Percentiles rank a stretch among this genome's conserved stretches.
Evolutionary conservation across 2,113 vertebrate species (phyloP).

Genomic region (Kryptolebias marmoratus): DNA sequence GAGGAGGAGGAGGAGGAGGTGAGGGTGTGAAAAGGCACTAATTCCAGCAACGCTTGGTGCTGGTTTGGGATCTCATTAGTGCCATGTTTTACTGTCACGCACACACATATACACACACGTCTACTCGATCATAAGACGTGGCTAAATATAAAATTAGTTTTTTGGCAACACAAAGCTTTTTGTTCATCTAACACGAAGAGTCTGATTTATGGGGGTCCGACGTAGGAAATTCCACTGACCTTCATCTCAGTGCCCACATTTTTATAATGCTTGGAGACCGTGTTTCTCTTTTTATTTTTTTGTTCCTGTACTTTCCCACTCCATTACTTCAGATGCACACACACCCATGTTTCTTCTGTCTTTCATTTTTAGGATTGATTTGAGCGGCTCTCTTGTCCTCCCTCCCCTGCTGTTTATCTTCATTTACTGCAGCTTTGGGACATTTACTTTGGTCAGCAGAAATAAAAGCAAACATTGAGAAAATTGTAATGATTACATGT

Average conservation of each 20-base stretch:
- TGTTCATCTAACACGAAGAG: slow-evolving; percentile 56
- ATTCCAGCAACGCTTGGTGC: slow-evolving; percentile 63
- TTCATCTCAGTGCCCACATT: slow-evolving; percentile 60
- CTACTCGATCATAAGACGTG: slow-evolving; percentile 71
- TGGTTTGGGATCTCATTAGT: slow-evolving; percentile 75
- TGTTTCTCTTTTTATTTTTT: slow-evolving; percentile 1
- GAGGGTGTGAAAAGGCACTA: slow-evolving; percentile 55
- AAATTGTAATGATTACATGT: too few relatives aligned
- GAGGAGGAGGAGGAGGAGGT: slow-evolving; percentile 2
- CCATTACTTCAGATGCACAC: background rate
- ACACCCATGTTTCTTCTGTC: too few relatives aligned
- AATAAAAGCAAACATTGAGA: too few relatives aligned
- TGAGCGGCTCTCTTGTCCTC: too few relatives aligned
- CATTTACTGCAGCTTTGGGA: too few relatives aligned
- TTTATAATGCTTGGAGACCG: slow-evolving; percentile 78
- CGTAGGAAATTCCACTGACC: slow-evolving; percentile 79
- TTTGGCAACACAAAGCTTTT: slow-evolving; percentile 56
- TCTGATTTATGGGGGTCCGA: slow-evolving; percentile 64
- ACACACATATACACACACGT: slow-evolving; percentile 56
- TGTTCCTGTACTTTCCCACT: background rate
- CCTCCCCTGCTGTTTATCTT: too few relatives aligned
- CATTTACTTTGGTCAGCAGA: too few relatives aligned
- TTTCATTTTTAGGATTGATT: too few relatives aligned
- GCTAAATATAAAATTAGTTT: slow-evolving; percentile 80
- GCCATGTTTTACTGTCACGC: slow-evolving; percentile 74